Evolutionary conservation across 2,797 vertebrate species (phyloP), one percentile per base, ranked within the genome.

Genomic region (Rhynchonycteris naso): DNA sequence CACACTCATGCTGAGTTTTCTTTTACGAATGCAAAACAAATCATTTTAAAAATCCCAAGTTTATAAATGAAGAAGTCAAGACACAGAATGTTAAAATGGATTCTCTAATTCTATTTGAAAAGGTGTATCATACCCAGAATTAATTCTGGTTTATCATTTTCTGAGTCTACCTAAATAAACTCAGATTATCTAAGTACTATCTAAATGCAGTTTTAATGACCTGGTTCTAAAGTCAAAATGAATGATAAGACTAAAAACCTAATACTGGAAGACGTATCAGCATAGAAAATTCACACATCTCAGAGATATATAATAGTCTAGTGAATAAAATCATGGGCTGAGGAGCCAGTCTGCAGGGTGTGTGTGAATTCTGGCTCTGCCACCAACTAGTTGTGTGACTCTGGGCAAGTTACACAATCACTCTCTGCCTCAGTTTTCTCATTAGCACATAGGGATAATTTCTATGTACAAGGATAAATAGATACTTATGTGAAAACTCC

Each of bases 1-100:
- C 56, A 71, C 21, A 83, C 61, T 61, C 22, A 65, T 47, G 50
- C 30, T 82, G 13, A 65, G n/a, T 47, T 96, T 96, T 28, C 33
- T 54, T 85, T 91, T 91, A 28, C 56, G 47, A 21, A 58, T 63
- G 22, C 1, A 5, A 88, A 58, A 94, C 13, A 58, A 43, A 33
- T 88, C 35, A 61, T n/a, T n/a, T 10, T 7, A 83, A 94, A 95
- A 95, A 88, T 68, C 30, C 19, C 35, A 82, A 33, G 71, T 72
- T 93, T 90, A 69, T 56, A 94, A 79, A 63, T 61, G 33, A 86
- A 90, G 7, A 93, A 86, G 76, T 15, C 22, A 94, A 82, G 16
- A 2, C 78, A 58, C 1, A 47, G 8, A 65, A 63, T 71, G 19
- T 35, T 93, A n/a, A 94, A 81, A 80, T 80, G 43, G 12, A 8